A percentile compares a stretch with the other conserved stretches of the same genome.
Evolutionary conservation across 2,797 vertebrate species (phyloP).

Genomic region (Acanthurus lineatus): DNA sequence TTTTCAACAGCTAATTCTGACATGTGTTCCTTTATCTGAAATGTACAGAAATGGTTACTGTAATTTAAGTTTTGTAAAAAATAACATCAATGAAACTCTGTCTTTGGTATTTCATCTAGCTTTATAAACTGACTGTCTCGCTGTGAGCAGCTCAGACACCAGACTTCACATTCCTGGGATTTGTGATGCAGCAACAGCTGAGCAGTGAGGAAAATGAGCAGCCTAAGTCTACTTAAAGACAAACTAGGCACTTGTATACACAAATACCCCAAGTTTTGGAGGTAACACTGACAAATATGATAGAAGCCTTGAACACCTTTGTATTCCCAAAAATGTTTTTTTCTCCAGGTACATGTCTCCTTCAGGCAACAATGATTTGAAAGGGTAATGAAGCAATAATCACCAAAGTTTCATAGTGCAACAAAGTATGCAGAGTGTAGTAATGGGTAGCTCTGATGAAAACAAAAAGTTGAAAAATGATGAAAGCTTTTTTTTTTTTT

Average conservation of each 20-base stretch:
- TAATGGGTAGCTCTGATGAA: too few species aligned
- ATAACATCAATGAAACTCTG: too few species aligned
- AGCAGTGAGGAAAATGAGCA: not conserved
- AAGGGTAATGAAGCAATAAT: not conserved
- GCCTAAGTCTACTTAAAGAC: slow-evolving; percentile 18
- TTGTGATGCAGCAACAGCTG: slow-evolving; percentile 47
- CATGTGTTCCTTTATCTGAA: too few species aligned
- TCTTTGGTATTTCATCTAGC: too few species aligned
- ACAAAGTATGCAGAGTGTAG: too few species aligned
- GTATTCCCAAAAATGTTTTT: not conserved
- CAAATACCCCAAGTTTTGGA: slow-evolving; percentile 48
- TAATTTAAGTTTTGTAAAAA: too few species aligned
- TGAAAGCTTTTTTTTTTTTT: too few species aligned
- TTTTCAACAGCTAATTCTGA: too few species aligned
- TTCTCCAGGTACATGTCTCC: not conserved
- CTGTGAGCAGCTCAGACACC: slow-evolving; percentile 49
- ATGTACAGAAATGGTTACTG: too few species aligned
- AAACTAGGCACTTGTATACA: slow-evolving; percentile 52
- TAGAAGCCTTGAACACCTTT: not conserved
- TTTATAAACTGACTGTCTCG: not conserved
- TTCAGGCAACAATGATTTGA: not conserved
- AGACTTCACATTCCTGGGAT: slow-evolving; percentile 62
- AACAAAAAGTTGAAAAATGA: too few species aligned
- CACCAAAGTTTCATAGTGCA: too few species aligned
- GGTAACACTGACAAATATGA: slow-evolving; percentile 25